These are phyloP conservation scores for Argyrosomus regius DNA, from an alignment of 2,797 vertebrate species.

Conservation along the genomic window DNA sequence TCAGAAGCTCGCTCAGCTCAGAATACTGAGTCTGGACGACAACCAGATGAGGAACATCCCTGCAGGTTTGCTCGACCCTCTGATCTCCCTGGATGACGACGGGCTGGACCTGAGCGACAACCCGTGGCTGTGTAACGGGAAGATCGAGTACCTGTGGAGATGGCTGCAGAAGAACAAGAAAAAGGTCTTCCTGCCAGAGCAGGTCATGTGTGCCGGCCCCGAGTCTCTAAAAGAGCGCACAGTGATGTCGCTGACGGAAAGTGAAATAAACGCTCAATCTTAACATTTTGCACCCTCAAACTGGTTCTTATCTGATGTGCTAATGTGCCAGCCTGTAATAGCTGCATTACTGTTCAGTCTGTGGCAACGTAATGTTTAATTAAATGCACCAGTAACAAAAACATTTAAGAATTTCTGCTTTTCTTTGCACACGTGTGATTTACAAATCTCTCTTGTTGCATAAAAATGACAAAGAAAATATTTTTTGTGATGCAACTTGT, in stretches of 20 bases:
- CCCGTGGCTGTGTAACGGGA: slow-evolving; percentile 78
- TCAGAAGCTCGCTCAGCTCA: slow-evolving; percentile 66
- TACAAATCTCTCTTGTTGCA: neutral
- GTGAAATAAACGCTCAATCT: slow-evolving; percentile 61
- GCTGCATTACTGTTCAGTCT: neutral
- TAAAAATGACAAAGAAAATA: slow-evolving; percentile 3
- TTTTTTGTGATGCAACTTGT: slow-evolving; percentile 39
- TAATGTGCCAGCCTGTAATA: neutral
- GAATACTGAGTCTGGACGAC: slow-evolving; percentile 72
- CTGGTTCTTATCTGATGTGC: neutral
- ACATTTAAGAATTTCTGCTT: neutral
- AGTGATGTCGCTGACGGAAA: slow-evolving; percentile 67
- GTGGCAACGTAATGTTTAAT: slow-evolving; percentile 11
- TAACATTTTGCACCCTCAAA: slow-evolving; percentile 14
- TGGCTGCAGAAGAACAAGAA: slow-evolving; percentile 80
- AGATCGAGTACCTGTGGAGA: slow-evolving; percentile 77
- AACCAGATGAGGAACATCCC: slow-evolving; percentile 79
- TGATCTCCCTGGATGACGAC: slow-evolving; percentile 51
- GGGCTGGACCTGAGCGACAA: slow-evolving; percentile 79
- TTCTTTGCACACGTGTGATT: neutral
- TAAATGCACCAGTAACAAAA: slow-evolving; percentile 24
- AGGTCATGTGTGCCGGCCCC: too few species aligned
- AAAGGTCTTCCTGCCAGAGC: slow-evolving; percentile 26
- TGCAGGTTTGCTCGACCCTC: slow-evolving; percentile 71
- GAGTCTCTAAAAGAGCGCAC: neutral